Percentiles rank a stretch among this genome's conserved stretches.
Evolutionary conservation across 2,888 invertebrate genomes (phyloP).

Genomic region (Phasia obesa): DNA sequence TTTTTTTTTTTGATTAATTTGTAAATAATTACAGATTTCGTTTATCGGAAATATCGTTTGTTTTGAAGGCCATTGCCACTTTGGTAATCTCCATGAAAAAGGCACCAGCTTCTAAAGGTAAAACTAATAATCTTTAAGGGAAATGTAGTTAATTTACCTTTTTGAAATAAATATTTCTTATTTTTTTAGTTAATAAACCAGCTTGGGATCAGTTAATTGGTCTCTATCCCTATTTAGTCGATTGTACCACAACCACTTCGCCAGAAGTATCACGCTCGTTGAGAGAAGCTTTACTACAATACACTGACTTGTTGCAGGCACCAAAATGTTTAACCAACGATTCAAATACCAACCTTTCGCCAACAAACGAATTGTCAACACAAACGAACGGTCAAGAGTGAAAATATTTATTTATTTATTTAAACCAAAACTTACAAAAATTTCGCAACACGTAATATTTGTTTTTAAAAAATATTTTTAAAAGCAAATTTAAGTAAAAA

Average conservation of each 20-base stretch:
- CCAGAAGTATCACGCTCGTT: slow-evolving; percentile 91
- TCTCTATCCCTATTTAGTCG: slow-evolving; percentile 94
- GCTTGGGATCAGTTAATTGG: slow-evolving; percentile 97
- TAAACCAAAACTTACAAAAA: slow-evolving; percentile 47
- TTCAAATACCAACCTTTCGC: slow-evolving; percentile 49
- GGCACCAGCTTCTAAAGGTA: slow-evolving; percentile 92
- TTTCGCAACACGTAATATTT: slow-evolving; percentile 52
- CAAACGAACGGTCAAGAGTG: slow-evolving; percentile 80
- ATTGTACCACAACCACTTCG: slow-evolving; percentile 91
- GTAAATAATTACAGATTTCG: slow-evolving; percentile 85
- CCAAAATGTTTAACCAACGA: slow-evolving; percentile 81
- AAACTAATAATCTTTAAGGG: slow-evolving; percentile 43
- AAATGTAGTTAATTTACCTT: not conserved
- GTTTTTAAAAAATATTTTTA: slow-evolving; percentile 17
- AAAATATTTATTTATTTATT: slow-evolving; percentile 62
- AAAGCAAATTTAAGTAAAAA: slow-evolving; percentile 56
- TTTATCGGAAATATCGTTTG: slow-evolving; percentile 97
- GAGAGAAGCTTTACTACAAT: slow-evolving; percentile 93
- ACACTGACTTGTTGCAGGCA: slow-evolving; percentile 90
- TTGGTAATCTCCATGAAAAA: slow-evolving; percentile 95
- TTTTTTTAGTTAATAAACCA: slow-evolving; percentile 88
- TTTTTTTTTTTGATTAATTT: no score
- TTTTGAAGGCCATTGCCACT: slow-evolving; percentile 96
- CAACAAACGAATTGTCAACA: slow-evolving; percentile 70
- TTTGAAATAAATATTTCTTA: not conserved